Percentiles rank a stretch among this genome's conserved stretches.
These are phyloP conservation scores for Ptiloglossa arizonensis DNA, from an alignment of 1,140 invertebrate species.

Conservation along the genomic window DNA sequence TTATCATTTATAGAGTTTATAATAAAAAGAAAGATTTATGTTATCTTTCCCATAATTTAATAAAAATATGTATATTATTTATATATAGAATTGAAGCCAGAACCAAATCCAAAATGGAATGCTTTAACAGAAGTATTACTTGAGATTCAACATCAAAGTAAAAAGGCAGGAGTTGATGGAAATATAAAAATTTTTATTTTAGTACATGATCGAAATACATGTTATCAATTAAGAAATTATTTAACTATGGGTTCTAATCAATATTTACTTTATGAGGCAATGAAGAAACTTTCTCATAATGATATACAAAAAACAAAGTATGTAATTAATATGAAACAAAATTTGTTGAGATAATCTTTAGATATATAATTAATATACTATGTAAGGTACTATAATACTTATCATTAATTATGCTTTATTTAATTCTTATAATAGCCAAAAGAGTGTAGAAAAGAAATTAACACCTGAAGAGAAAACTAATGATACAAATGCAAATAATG, in stretches of 20 bases:
- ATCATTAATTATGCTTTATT: not conserved
- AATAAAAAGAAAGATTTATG: not conserved
- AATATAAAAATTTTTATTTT: slow-evolving; percentile 89
- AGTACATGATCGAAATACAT: slow-evolving; percentile 91
- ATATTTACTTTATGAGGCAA: slow-evolving; percentile 72
- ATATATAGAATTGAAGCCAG: slow-evolving; percentile 87
- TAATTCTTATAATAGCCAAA: not conserved
- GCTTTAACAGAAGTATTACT: slow-evolving; percentile 90
- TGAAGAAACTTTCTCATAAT: slow-evolving; percentile 69
- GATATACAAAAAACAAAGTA: slow-evolving; percentile 62
- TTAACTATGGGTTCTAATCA: slow-evolving; percentile 87
- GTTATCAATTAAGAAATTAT: slow-evolving; percentile 89
- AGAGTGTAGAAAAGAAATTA: slow-evolving; percentile 15
- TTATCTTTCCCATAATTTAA: not conserved
- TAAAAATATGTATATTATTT: not conserved
- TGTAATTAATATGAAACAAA: slow-evolving; percentile 14
- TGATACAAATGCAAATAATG: too few species aligned
- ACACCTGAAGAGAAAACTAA: slow-evolving; percentile 62
- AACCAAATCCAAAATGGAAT: slow-evolving; percentile 95
- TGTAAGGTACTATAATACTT: not conserved
- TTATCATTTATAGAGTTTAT: not conserved
- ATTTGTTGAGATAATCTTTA: not conserved
- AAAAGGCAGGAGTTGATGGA: slow-evolving; percentile 77
- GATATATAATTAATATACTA: not conserved
- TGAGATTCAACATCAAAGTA: slow-evolving; percentile 89